Conservation (phyloP, 2,113 vertebrate genomes). For the Haplochromis vanheusdeni region DNA sequence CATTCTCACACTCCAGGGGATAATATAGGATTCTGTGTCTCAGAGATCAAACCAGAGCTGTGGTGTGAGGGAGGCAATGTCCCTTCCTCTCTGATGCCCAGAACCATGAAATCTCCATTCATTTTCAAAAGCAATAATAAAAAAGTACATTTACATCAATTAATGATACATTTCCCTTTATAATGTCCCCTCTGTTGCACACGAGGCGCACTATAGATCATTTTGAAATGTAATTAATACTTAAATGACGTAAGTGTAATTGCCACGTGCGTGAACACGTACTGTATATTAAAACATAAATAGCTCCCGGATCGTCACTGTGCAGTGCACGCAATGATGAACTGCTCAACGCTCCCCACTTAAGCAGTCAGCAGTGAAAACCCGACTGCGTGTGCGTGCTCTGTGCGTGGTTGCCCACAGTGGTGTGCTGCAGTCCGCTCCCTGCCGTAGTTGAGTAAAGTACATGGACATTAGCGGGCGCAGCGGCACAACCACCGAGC, state of each 20-base stretch:
- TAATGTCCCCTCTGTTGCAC: background rate
- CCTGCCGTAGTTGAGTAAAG: constrained; percentile 48
- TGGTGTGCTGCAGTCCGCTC: constrained; percentile 62
- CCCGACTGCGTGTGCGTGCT: background rate
- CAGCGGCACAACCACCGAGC: constrained; percentile 40
- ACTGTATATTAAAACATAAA: background rate
- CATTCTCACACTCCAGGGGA: constrained; percentile 17
- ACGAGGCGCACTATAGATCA: background rate
- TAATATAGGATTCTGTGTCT: constrained; percentile 28
- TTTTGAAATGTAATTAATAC: background rate
- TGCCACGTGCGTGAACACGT: background rate
- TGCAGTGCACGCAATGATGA: background rate
- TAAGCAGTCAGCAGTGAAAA: background rate
- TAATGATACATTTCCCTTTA: background rate
- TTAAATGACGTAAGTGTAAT: background rate
- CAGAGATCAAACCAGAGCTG: constrained; percentile 6
- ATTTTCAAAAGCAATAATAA: background rate
- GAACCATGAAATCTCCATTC: background rate
- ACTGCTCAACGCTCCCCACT: background rate
- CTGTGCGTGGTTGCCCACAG: constrained; percentile 43
- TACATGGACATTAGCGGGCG: constrained; percentile 58
- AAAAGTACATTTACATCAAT: background rate
- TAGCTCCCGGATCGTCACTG: background rate
- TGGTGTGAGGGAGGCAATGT: background rate
- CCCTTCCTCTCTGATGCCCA: background rate